These are phyloP conservation scores for Cariama cristata DNA, from an alignment of 2,113 vertebrate genomes.

Conservation along the genomic window DNA sequence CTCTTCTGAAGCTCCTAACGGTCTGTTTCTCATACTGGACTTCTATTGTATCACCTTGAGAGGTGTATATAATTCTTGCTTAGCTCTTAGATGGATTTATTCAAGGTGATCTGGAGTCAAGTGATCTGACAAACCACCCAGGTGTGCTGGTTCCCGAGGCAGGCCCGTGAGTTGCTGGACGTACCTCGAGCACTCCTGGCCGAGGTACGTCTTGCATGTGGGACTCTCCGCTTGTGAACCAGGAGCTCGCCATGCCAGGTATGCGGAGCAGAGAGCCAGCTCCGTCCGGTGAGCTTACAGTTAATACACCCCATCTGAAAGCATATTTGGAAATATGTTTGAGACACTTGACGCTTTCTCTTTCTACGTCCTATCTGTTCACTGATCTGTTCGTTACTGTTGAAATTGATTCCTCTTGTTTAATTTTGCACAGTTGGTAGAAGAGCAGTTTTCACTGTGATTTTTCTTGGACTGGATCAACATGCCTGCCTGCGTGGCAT, in stretches of 20 bases:
- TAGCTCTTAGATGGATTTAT: background rate
- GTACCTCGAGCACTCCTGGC: background rate
- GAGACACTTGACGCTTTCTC: background rate
- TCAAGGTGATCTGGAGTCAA: background rate
- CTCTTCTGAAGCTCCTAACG: background rate
- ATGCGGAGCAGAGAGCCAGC: background rate
- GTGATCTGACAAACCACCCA: background rate
- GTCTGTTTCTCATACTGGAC: background rate
- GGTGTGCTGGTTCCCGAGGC: background rate
- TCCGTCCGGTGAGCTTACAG: background rate
- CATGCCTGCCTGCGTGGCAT: background rate
- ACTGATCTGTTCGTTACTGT: background rate
- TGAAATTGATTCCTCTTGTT: background rate
- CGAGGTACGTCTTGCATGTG: rapidly evolving
- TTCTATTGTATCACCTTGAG: rapidly evolving
- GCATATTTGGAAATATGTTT: too few relatives aligned
- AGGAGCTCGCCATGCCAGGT: background rate
- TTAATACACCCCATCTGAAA: background rate
- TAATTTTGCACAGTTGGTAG: background rate
- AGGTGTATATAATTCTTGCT: background rate
- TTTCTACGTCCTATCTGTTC: background rate
- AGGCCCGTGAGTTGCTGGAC: background rate
- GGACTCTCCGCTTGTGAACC: background rate
- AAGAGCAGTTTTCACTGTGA: background rate
- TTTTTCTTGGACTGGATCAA: background rate